Conservation (phyloP, 2,797 vertebrate genomes). For the Amblyraja radiata region DNA sequence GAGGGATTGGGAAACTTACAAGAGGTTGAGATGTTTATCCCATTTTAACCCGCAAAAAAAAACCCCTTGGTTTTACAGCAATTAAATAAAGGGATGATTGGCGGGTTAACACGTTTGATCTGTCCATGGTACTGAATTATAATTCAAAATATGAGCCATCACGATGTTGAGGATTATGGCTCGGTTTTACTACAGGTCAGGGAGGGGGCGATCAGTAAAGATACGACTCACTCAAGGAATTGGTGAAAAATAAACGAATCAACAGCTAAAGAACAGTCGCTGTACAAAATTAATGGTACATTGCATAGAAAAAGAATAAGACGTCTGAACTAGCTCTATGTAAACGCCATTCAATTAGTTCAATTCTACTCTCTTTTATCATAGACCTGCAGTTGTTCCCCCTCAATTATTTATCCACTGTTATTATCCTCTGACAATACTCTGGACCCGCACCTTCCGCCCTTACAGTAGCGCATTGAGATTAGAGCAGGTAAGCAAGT, state of each 20-base stretch:
- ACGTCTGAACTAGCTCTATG: not conserved
- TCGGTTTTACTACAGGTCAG: not conserved
- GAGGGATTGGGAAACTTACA: not conserved
- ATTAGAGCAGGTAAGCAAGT: not conserved
- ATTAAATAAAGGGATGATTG: not conserved
- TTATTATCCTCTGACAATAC: no score
- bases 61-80: no score
- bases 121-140: not conserved
- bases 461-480: not conserved
- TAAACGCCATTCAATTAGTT: not conserved
- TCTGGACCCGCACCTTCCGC: not conserved
- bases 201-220: no score
- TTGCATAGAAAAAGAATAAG: not conserved
- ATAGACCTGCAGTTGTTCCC: not conserved
- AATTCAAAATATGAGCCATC: not conserved
- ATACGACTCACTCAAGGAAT: not conserved
- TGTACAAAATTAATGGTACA: not conserved
- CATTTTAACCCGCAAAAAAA: not conserved
- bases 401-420: not conserved
- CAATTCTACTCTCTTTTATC: not conserved
- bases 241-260: not conserved
- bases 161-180: no score
- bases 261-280: not conserved
- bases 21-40: not conserved
- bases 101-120: not conserved